Conservation (phyloP, 2,888 invertebrate genomes). For the Megamerina dolium region DNA sequence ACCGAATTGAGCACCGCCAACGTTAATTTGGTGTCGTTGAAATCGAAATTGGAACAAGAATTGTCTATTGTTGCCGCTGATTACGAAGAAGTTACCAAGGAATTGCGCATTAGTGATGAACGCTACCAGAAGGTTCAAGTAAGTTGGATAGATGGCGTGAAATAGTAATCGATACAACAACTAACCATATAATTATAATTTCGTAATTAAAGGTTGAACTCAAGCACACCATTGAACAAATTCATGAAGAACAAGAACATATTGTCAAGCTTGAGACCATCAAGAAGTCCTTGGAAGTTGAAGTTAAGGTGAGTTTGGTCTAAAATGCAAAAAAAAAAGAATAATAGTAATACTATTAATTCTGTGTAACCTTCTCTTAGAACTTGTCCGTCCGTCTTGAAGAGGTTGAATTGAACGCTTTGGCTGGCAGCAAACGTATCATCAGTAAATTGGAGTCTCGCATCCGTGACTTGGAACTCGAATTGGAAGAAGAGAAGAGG, state of each 20-base stretch:
- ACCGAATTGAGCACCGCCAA: constrained; percentile 93
- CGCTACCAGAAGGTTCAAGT: constrained; percentile 87
- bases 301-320: constrained; percentile 73
- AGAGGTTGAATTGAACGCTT: constrained; percentile 94
- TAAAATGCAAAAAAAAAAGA: not conserved
- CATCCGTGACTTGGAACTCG: constrained; percentile 90
- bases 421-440: constrained; percentile 93
- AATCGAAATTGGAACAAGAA: constrained; percentile 94
- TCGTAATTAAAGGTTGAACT: constrained; percentile 81
- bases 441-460: constrained; percentile 95
- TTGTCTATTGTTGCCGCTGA: constrained; percentile 85
- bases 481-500: constrained; percentile 93
- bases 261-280: constrained; percentile 95
- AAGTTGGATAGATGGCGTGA: constrained; percentile 16
- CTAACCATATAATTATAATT: not conserved
- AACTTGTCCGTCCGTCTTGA: constrained; percentile 88
- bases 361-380: no score
- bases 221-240: constrained; percentile 87
- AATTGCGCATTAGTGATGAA: constrained; percentile 87
- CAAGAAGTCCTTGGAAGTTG: constrained; percentile 95
- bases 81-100: constrained; percentile 96
- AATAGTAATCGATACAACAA: not conserved
- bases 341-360: not conserved
- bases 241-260: constrained; percentile 95
- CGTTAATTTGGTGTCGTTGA: constrained; percentile 88